Conservation (phyloP, 2,113 vertebrate species). For the Parotia lawesii region DNA sequence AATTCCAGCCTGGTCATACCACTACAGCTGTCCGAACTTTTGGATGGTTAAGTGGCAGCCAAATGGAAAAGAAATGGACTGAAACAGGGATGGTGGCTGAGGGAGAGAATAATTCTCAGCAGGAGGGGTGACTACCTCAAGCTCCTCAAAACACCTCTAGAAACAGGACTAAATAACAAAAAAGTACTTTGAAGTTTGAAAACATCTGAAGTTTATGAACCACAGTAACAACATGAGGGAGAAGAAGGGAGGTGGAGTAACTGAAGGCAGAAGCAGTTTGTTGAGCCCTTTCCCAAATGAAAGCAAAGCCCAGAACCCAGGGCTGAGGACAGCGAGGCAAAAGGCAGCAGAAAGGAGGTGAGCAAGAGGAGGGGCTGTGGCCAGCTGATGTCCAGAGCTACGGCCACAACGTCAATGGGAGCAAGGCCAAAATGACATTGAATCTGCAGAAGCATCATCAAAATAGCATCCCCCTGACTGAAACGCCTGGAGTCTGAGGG, state of each 20-base stretch:
- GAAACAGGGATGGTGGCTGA: not conserved
- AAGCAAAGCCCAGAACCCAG: not conserved
- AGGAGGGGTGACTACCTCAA: not conserved
- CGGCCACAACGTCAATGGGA: not conserved
- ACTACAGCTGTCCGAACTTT: not conserved
- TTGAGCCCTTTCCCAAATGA: not conserved
- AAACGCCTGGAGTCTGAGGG: accelerated
- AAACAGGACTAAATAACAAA: not conserved
- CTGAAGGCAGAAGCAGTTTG: not conserved
- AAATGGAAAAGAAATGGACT: not conserved
- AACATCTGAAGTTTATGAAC: not conserved
- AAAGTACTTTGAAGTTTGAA: not conserved
- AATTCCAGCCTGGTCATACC: not conserved
- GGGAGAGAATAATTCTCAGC: not conserved
- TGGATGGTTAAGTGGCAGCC: not conserved
- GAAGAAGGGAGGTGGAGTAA: not conserved
- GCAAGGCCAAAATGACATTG: not conserved
- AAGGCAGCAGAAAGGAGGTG: not conserved
- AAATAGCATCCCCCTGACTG: not conserved
- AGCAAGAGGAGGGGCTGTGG: not conserved
- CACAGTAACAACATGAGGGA: accelerated
- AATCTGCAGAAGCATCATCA: not conserved
- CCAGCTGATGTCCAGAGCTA: not conserved
- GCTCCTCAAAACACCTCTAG: not conserved
- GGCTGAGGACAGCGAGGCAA: not conserved